phyloP scores from a whole-genome alignment of 1,140 invertebrate genomes.

The Dendroctonus valens region DNA sequence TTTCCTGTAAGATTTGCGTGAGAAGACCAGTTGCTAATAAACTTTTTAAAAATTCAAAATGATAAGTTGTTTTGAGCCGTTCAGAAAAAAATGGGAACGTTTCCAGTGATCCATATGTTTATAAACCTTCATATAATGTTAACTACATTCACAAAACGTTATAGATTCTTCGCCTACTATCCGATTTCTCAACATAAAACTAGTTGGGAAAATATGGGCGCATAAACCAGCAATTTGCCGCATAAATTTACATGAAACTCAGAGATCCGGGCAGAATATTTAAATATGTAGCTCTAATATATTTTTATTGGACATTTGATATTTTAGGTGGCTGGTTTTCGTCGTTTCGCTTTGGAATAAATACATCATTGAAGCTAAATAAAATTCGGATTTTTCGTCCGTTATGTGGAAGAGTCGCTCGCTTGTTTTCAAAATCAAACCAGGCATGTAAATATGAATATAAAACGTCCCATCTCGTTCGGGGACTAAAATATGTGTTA shows the following conservation, averaged over 20 bases:
- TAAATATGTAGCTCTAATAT: conserved; percentile 21
- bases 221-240: conserved; percentile 9
- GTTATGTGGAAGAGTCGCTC: conserved; percentile 4
- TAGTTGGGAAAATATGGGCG: not conserved
- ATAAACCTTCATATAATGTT: too few relatives aligned
- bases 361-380: conserved; percentile 19
- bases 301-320: conserved; percentile 19
- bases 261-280: conserved; percentile 10
- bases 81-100: too few relatives aligned
- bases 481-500: conserved; percentile 3
- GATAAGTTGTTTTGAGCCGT: too few relatives aligned
- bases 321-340: conserved; percentile 13
- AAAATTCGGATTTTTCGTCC: conserved; percentile 16
- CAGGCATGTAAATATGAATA: conserved; percentile 13
- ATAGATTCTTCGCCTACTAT: too few relatives aligned
- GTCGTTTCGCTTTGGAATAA: conserved; percentile 5
- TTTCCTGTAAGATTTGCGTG: too few relatives aligned
- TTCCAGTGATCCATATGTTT: too few relatives aligned
- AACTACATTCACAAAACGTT: too few relatives aligned
- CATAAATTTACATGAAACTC: conserved; percentile 18
- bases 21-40: not conserved
- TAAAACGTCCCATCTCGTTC: not conserved
- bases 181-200: too few relatives aligned
- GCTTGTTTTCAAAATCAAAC: conserved; percentile 8
- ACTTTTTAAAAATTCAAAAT: not conserved